Conservation (phyloP, 1,140 invertebrate species). For the Sarcophaga bullata region DNA sequence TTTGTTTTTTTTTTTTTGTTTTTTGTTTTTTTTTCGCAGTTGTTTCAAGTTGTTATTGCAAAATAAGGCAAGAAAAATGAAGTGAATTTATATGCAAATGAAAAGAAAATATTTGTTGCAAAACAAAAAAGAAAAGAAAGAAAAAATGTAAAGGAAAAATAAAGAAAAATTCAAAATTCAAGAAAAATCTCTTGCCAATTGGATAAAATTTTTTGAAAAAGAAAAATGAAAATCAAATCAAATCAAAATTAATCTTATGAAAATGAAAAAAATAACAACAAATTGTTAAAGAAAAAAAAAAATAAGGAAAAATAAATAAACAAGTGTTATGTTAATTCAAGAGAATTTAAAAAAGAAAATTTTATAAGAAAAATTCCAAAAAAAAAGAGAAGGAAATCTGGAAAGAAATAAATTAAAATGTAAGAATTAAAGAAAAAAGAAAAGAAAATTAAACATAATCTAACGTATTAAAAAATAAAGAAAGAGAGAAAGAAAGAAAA, state of each 20-base stretch:
- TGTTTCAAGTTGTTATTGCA: constrained; percentile 16
- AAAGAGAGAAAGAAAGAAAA: not conserved
- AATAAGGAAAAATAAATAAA: not conserved
- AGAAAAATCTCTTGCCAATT: constrained; percentile 28
- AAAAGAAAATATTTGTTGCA: not conserved
- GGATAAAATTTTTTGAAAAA: constrained; percentile 12
- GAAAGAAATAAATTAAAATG: not conserved
- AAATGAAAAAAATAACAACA: constrained; percentile 2
- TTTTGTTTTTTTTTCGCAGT: not conserved
- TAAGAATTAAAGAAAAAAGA: not conserved
- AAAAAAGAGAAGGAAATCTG: not conserved
- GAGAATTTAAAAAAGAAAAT: not conserved
- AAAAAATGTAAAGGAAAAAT: too few relatives aligned
- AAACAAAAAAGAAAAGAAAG: constrained; percentile 1
- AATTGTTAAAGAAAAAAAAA: not conserved
- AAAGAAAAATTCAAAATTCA: not conserved
- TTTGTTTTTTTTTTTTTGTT: not conserved
- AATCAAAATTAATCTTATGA: not conserved
- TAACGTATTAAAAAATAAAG: not conserved
- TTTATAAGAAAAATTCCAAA: not conserved
- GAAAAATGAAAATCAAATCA: not conserved
- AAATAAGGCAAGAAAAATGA: constrained; percentile 12
- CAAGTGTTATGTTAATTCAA: not conserved
- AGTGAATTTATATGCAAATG: constrained; percentile 17
- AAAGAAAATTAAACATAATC: not conserved